Percentiles rank a stretch among this genome's conserved stretches.
These are phyloP conservation scores for Schizopygopsis pylzovi DNA, from an alignment of 2,797 vertebrate species.

Conservation along the genomic window DNA sequence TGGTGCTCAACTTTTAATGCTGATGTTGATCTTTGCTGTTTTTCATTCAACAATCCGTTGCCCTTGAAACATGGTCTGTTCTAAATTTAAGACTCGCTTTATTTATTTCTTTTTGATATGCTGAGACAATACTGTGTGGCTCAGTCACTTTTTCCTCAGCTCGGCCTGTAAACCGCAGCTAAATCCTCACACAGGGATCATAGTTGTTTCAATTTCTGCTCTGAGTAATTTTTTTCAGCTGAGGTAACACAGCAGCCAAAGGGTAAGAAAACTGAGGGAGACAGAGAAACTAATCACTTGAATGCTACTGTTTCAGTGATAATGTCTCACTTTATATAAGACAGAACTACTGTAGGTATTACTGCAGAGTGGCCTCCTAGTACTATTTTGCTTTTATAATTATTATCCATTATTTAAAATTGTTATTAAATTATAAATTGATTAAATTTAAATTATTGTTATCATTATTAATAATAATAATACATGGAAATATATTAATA, in stretches of 20 bases:
- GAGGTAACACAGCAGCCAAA: constrained; percentile 57
- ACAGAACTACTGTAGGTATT: background rate
- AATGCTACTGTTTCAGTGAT: background rate
- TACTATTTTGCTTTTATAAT: background rate
- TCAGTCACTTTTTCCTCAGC: constrained; percentile 79
- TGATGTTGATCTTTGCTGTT: constrained; percentile 76
- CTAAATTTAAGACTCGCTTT: constrained; percentile 76
- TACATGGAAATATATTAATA: background rate
- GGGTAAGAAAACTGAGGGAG: constrained; percentile 12
- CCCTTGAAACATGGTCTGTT: constrained; percentile 81
- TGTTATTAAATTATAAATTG: background rate
- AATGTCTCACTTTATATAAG: background rate
- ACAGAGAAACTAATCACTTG: constrained; percentile 9
- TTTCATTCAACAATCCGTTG: constrained; percentile 78
- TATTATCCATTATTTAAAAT: background rate
- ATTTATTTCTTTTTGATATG: constrained; percentile 70
- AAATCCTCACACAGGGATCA: constrained; percentile 74
- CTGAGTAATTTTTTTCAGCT: constrained; percentile 67
- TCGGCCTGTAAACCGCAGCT: constrained; percentile 78
- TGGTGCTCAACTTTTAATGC: constrained; percentile 71
- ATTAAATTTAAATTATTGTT: background rate
- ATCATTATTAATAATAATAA: background rate
- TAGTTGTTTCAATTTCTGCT: constrained; percentile 81
- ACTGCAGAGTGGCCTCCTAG: background rate
- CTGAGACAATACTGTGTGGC: constrained; percentile 73